These are phyloP conservation scores for Dinoponera quadriceps DNA, from an alignment of 1,140 invertebrate genomes.

Conservation along the genomic window DNA sequence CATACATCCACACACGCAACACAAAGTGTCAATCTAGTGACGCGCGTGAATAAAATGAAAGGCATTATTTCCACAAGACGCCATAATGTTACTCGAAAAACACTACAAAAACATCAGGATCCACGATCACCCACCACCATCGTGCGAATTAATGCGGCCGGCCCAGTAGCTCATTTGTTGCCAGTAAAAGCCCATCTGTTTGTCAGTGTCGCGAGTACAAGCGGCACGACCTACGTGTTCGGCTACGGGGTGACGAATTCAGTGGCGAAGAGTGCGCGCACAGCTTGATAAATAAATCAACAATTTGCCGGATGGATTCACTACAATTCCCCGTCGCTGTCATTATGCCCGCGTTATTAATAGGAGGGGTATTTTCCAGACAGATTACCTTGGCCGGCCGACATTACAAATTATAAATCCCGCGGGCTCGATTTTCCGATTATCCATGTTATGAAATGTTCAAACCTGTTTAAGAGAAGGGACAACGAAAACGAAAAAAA, in stretches of 20 bases:
- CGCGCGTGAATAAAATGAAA: constrained; percentile 26
- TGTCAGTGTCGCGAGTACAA: constrained; percentile 20
- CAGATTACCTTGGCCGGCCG: neutral
- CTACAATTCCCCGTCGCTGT: too few relatives aligned
- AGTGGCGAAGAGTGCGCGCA: neutral
- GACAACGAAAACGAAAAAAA: neutral
- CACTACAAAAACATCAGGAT: constrained; percentile 14
- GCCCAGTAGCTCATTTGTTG: constrained; percentile 36
- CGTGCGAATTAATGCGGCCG: constrained; percentile 21
- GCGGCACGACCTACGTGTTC: constrained; percentile 1
- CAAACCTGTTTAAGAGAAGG: too few relatives aligned
- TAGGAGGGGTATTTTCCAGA: constrained; percentile 15
- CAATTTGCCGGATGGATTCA: constrained; percentile 8
- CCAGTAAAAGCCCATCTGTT: constrained; percentile 24
- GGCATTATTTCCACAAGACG: constrained; percentile 25
- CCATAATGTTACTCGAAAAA: constrained; percentile 9
- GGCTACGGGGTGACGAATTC: constrained; percentile 7
- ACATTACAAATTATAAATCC: constrained; percentile 3
- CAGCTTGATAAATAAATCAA: constrained; percentile 49
- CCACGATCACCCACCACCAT: neutral
- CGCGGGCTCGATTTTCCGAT: neutral
- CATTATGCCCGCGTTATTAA: neutral
- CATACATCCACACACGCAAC: too few relatives aligned
- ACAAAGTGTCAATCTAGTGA: neutral
- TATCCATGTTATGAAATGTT: constrained; percentile 3